Evolutionary conservation across 2,113 vertebrate species (phyloP).

Genomic region (Lepidothrix coronata): DNA sequence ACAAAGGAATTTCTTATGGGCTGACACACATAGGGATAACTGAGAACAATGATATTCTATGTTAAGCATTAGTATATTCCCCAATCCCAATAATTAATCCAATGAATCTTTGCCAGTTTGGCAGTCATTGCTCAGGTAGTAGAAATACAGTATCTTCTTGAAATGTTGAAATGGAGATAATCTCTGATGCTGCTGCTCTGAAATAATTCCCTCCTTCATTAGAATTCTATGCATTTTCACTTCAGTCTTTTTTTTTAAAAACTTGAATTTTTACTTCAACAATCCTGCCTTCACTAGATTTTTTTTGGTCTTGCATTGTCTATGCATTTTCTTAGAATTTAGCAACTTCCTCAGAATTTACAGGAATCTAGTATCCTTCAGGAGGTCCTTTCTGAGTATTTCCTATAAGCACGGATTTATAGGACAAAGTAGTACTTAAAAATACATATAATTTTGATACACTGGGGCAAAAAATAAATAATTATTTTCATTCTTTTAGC

Average conservation of each 20-base stretch:
- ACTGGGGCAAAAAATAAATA: not conserved
- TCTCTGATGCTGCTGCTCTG: not conserved
- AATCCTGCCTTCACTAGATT: not conserved
- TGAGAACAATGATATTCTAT: accelerated
- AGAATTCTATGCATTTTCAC: not conserved
- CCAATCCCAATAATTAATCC: accelerated
- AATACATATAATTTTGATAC: not conserved
- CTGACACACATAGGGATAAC: not conserved
- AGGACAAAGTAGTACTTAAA: not conserved
- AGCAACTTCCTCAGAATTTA: not conserved
- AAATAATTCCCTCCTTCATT: not conserved
- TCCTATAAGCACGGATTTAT: not conserved
- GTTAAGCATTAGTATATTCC: not conserved
- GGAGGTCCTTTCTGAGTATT: not conserved
- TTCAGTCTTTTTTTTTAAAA: not conserved
- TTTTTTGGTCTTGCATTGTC: not conserved
- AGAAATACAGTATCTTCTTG: not conserved
- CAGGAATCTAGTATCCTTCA: not conserved
- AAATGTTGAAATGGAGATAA: not conserved
- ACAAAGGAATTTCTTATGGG: not conserved
- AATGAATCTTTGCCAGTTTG: not conserved
- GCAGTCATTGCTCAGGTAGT: not conserved
- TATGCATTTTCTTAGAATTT: not conserved
- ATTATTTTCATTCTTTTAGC: not conserved
- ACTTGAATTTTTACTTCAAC: not conserved